phyloP scores from a whole-genome alignment of 2,888 invertebrate genomes.

The Rotaria socialis region DNA sequence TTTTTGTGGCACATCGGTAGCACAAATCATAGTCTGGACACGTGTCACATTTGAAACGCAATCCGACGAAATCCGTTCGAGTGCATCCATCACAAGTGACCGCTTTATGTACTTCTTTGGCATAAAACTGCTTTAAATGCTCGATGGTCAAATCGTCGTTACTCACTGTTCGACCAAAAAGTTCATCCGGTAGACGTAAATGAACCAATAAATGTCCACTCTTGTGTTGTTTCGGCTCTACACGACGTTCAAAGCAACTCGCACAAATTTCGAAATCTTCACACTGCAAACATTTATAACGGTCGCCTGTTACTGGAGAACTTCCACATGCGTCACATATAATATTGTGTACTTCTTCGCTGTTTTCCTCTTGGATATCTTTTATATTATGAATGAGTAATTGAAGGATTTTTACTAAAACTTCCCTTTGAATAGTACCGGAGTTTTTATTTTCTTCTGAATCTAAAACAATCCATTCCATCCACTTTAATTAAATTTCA shows the following conservation, averaged over 20 bases:
- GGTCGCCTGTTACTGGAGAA: background rate
- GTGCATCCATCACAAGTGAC: background rate
- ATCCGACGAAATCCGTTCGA: background rate
- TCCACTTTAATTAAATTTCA: too few species aligned
- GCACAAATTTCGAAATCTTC: background rate
- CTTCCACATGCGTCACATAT: background rate
- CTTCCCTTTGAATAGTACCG: background rate
- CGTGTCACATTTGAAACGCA: background rate
- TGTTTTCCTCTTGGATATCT: background rate
- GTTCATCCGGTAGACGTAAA: background rate
- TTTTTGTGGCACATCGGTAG: background rate
- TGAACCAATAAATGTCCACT: background rate
- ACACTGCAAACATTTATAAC: background rate
- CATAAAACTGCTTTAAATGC: background rate
- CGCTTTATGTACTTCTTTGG: background rate
- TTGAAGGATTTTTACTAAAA: background rate
- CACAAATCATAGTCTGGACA: conserved; percentile 6
- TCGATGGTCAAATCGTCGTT: background rate
- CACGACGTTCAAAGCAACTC: background rate
- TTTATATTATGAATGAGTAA: background rate
- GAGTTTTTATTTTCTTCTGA: background rate
- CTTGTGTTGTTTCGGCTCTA: background rate
- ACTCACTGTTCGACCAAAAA: background rate
- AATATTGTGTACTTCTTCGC: background rate
- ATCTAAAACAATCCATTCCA: too few species aligned